Evolutionary conservation across 2,113 vertebrate genomes (phyloP), one percentile per base, ranked within the genome.

Genomic region (Protomyctophum bolini): DNA sequence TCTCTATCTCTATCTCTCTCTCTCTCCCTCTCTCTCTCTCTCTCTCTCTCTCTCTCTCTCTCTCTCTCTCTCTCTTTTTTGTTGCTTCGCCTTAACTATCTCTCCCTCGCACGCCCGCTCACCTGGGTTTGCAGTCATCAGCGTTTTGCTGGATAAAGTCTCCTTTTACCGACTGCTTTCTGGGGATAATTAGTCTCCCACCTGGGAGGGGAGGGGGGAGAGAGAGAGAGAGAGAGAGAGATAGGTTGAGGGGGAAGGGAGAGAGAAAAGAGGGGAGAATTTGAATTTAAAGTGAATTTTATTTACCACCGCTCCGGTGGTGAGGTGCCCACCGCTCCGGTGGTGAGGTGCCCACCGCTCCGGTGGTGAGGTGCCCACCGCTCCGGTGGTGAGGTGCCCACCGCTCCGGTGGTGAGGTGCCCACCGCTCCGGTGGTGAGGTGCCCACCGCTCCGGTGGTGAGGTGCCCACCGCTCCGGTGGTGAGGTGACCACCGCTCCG

Each of bases 141-240:
- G 87, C 84, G 28, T 76, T 90, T 91, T 83, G 73, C 74, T 72
- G 78, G 79, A 86, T 76, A 80, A 88, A 87, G 79, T 86, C 79
- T 28, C 76, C 80, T 81, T 83, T 75, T 78, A 84, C 77, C 52
- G 73, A 76, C 70, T 66, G 79, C 69, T 84, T 86, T 61, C 84
- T 74, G 78, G 8, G 46, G 75, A 86, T 87, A 89, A 89, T 89
- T 90, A 91, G 86, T 50, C 69, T 69, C 83, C 76, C 86, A 81
- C 87, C 88, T 81, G 81, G 75, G 72, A 76, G 68, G 66, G 75
- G 63, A 66, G 63, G 49, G 61, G 28, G 33, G 72, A 74, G 73
- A 11, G n/a, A 8, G 8, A 10, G 7, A 4, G 28, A 10, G 10
- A 69, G 64, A 58, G 72, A 48, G 45, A 58, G 66, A 33, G 66